These are phyloP conservation scores for Aldrovandia affinis DNA, from an alignment of 2,797 vertebrate genomes.

Conservation along the genomic window DNA sequence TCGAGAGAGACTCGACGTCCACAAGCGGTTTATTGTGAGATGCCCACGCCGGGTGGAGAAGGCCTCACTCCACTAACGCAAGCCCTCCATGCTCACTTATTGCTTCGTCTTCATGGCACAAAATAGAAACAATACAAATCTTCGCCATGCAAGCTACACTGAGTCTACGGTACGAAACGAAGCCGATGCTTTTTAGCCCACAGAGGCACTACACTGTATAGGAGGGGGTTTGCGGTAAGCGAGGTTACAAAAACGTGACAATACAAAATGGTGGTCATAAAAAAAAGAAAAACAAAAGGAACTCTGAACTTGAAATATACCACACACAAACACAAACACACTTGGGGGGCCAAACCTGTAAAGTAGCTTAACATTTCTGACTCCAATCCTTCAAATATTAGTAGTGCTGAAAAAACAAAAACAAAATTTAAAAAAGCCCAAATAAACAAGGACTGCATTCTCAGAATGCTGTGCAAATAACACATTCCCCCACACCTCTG, in stretches of 20 bases:
- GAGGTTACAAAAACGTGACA: constrained; percentile 77
- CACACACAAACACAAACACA: constrained; percentile 79
- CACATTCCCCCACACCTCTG: constrained; percentile 54
- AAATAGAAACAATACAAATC: constrained; percentile 76
- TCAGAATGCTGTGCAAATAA: constrained; percentile 82
- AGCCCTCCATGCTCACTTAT: constrained; percentile 70
- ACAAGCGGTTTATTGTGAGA: constrained; percentile 55
- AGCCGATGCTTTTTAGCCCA: constrained; percentile 50
- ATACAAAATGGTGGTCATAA: constrained; percentile 66
- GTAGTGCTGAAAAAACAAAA: constrained; percentile 76
- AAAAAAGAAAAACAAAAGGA: constrained; percentile 70
- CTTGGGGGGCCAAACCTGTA: constrained; percentile 61
- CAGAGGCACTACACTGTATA: constrained; percentile 82
- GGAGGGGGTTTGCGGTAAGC: constrained; percentile 75
- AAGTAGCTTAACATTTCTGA: constrained; percentile 79
- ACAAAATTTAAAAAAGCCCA: constrained; percentile 46
- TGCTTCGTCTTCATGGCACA: constrained; percentile 88
- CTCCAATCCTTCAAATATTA: constrained; percentile 72
- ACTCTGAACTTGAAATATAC: constrained; percentile 83
- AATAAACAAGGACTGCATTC: constrained; percentile 71
- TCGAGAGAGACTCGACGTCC: constrained; percentile 26
- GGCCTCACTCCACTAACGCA: constrained; percentile 38
- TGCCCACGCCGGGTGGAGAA: constrained; percentile 43
- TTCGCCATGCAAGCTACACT: constrained; percentile 85
- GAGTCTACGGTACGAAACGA: constrained; percentile 64